Evolutionary conservation across 1,140 invertebrate species (phyloP), one percentile per base, ranked within the genome.

Genomic region (Glossosoma conforme): DNA sequence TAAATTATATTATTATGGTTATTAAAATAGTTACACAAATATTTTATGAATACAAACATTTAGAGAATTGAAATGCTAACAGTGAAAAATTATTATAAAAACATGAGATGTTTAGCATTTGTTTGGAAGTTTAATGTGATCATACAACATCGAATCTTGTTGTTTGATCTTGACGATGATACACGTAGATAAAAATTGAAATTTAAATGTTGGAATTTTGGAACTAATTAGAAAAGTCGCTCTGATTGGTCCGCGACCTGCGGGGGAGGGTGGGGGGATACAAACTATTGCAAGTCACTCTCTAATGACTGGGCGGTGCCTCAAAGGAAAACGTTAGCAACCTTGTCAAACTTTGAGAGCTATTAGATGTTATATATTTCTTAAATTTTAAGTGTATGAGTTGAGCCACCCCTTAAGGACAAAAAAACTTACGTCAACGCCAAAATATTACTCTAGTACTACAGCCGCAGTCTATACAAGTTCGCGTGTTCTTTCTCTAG

Each of bases 201-300:
- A 13, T 33, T 33, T 15, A 33, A 33, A 33, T 33, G 15, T 33
- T 15, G 32, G 15, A 33, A 15, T 33, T 33, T 33, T 11, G 32
- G 15, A 33, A 13, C n/a, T 33, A 33, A 33, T 33, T 33, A 33
- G 32, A 33, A 33, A 33, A 33, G 32, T 33, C 32, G 15, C 15
- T 33, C 32, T 33, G 32, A 33, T 33, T 33, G 32, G 32, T 33
- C 15, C n/a, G 11, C 32, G 32, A 13, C 3, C n/a, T 4, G 32
- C n/a, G 15, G 32, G n/a, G 32, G 32, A 15, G 32, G 32, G n/a
- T 15, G 32, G 15, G 32, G n/a, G 32, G n/a, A n/a, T n/a, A n/a
- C n/a, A n/a, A n/a, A n/a, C n/a, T n/a, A 13, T 33, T 11, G n/a
- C 15, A 13, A 33, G 32, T 33, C 32, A 33, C 15, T 33, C n/a